phyloP scores from a whole-genome alignment of 2,888 invertebrate genomes.

The Dryococelus australis region DNA sequence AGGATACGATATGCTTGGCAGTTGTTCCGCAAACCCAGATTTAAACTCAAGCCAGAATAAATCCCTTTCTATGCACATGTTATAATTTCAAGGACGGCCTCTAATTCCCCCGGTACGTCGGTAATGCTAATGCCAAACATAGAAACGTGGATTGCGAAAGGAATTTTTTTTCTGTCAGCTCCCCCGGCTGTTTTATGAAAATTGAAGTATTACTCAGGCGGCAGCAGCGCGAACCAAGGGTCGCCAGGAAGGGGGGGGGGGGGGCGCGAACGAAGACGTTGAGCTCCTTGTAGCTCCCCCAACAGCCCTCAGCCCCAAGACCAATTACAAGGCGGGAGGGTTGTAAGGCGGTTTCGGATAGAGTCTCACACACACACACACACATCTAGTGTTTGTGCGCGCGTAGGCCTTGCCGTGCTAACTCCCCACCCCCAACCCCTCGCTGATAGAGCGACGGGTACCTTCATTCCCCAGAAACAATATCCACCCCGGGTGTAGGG shows the following conservation, averaged over 20 bases:
- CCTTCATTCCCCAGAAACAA: not conserved
- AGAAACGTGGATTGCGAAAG: not conserved
- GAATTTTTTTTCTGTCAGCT: not conserved
- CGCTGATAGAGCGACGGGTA: not conserved
- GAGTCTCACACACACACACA: no score
- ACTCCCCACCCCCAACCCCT: no score
- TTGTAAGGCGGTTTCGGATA: not conserved
- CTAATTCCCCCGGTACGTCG: no score
- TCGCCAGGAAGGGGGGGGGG: not conserved
- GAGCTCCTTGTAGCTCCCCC: not conserved
- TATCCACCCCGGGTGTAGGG: not conserved
- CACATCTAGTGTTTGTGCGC: no score
- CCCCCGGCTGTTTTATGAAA: not conserved
- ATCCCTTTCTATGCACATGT: no score
- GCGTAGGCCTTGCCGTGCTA: not conserved
- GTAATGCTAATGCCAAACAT: no score
- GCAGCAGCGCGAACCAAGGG: not conserved
- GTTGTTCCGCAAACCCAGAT: no score
- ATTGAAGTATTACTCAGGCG: not conserved
- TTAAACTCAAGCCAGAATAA: no score
- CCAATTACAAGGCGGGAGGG: not conserved
- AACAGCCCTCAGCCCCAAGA: not conserved
- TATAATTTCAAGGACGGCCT: no score
- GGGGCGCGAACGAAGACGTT: not conserved
- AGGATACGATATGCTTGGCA: no score